Evolutionary conservation across 2,797 vertebrate genomes (phyloP).

Genomic region (Tokudaia muenninki): DNA sequence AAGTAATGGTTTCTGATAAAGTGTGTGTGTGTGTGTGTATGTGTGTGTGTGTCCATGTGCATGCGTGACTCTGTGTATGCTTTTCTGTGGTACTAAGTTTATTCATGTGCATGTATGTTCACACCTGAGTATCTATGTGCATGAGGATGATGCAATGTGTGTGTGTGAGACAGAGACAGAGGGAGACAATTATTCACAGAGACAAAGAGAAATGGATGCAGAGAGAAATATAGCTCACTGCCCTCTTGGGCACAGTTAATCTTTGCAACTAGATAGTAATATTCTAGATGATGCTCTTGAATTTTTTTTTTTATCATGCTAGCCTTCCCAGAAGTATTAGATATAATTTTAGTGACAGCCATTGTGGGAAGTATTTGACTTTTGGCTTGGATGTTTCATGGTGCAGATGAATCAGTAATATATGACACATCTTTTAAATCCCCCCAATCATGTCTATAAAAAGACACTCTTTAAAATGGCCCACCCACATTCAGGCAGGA

Average conservation of each 20-base stretch:
- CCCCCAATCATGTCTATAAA: conserved; percentile 42
- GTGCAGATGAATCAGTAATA: conserved; percentile 74
- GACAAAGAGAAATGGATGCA: neutral
- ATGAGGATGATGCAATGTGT: no score
- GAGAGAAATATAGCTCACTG: conserved; percentile 12
- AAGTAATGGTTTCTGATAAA: neutral
- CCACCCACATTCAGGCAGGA: conserved; percentile 65
- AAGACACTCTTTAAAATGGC: conserved; percentile 63
- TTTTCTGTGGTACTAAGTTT: neutral
- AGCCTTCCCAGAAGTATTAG: conserved; percentile 67
- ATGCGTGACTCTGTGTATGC: neutral
- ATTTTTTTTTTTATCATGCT: conserved; percentile 56
- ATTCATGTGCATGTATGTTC: neutral
- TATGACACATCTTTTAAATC: conserved; percentile 59
- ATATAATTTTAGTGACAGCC: conserved; percentile 73
- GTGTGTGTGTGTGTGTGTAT: neutral
- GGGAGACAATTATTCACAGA: neutral
- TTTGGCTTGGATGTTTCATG: conserved; percentile 72
- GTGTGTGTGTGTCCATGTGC: neutral
- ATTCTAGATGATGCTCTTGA: conserved; percentile 9
- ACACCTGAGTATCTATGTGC: neutral
- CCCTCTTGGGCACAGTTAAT: neutral
- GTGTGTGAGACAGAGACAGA: neutral
- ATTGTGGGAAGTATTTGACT: conserved; percentile 70
- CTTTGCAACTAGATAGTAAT: conserved; percentile 24